Evolutionary conservation across 2,113 vertebrate species (phyloP), one percentile per base, ranked within the genome.

Genomic region (Acrocephalus kingi): DNA sequence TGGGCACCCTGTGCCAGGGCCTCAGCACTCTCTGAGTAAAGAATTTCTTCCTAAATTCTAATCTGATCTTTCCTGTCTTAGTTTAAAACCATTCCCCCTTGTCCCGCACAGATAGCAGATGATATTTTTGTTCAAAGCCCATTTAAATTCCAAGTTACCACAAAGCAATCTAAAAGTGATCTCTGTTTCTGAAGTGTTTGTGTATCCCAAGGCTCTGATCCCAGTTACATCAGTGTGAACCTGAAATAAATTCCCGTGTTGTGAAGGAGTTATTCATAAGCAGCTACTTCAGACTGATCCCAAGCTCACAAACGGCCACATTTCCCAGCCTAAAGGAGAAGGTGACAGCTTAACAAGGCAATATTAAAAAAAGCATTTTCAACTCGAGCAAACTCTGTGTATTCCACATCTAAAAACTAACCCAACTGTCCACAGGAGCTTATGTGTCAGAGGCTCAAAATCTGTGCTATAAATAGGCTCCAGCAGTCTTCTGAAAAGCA

Each of bases 381-480:
- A 61, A 72, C 75, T 86, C 55, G 64, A 92, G 56, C 68, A 56
- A 88, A 88, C 55, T 52, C 58, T 24, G 18, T 59, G 35, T 84
- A 64, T 84, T 88, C 45, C 37, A 41, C 25, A 68, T 74, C 79
- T 64, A 43, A 88, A 88, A 92, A 67, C 43, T 5, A 52, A 41
- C 61, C 45, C 0, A 0, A 54, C 56, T 72, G 85, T 92, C 96
- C 94, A 74, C 72, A 66, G 52, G 69, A 90, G 76, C 64, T 86
- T 71, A 31, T 59, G 63, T 91, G 92, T 93, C 93, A 95, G 94
- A 61, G 84, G 76, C 85, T 89, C 82, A 96, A 75, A 93, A 61
- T 77, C 73, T 75, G 52, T 10, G 41, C 93, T 96, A 96, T 89
- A 96, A 94, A 96, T 91, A 94, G 73, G 86, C 25, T 64, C 79